These are phyloP conservation scores for Diorhabda sublineata DNA, from an alignment of 1,140 invertebrate species.

Conservation along the genomic window DNA sequence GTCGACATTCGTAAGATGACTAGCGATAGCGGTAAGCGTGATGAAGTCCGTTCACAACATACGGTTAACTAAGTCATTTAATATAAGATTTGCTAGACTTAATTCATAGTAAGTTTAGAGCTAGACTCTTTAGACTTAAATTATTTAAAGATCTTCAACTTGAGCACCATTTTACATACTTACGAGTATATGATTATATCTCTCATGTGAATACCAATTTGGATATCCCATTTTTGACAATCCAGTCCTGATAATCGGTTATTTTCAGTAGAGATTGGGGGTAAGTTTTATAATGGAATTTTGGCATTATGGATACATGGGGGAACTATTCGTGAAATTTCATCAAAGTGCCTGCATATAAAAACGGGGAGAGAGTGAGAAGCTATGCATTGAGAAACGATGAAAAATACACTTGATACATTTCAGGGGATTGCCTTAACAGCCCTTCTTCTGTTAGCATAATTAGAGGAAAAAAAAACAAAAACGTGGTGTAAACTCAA, in stretches of 20 bases:
- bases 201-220: too few species aligned
- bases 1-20: too few species aligned
- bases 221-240: too few species aligned
- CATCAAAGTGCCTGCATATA: conserved; percentile 4
- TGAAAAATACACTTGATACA: conserved; percentile 10
- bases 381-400: conserved; percentile 4
- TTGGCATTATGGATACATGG: conserved; percentile 28
- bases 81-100: too few species aligned
- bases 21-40: too few species aligned
- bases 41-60: too few species aligned
- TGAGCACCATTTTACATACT: too few species aligned
- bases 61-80: too few species aligned
- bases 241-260: background rate
- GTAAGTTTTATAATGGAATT: conserved; percentile 30
- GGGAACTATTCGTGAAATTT: conserved; percentile 12
- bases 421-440: background rate
- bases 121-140: too few species aligned
- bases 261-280: conserved; percentile 29
- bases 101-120: too few species aligned
- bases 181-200: too few species aligned
- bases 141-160: too few species aligned
- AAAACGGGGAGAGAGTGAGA: background rate
- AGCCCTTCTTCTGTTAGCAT: conserved; percentile 6
- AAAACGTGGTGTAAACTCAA: conserved; percentile 1
- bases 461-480: background rate